phyloP scores from a whole-genome alignment of 2,797 vertebrate genomes.

The Paedocypris micromegethes region DNA sequence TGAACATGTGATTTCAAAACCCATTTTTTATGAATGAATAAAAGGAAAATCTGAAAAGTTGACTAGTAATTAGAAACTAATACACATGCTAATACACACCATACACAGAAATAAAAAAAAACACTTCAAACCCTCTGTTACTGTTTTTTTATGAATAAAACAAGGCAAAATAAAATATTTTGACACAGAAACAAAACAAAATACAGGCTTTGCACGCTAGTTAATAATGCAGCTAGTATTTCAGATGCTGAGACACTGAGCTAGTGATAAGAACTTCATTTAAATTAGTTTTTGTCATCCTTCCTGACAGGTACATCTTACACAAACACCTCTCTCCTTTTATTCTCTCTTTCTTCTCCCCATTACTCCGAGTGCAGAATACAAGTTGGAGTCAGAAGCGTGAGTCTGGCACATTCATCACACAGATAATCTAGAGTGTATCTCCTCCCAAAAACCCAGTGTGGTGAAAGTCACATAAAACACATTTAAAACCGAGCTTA shows the following conservation, averaged over 20 bases:
- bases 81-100: no score
- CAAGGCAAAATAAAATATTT: no score
- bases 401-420: constrained; percentile 66
- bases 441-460: constrained; percentile 66
- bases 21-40: not conserved
- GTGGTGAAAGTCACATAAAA: constrained; percentile 64
- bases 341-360: constrained; percentile 50
- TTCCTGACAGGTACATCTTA: constrained; percentile 72
- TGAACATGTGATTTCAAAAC: not conserved
- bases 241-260: constrained; percentile 65
- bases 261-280: constrained; percentile 71
- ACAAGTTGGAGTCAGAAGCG: constrained; percentile 63
- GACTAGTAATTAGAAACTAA: no score
- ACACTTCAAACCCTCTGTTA: not conserved
- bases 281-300: constrained; percentile 71
- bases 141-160: no score
- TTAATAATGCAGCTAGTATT: constrained; percentile 64
- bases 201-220: constrained; percentile 32
- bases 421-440: constrained; percentile 69
- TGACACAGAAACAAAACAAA: no score
- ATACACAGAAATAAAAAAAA: no score
- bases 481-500: constrained; percentile 55
- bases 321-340: constrained; percentile 69
- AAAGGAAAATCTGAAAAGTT: not conserved
- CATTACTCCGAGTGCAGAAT: constrained; percentile 64